Base-by-base conservation (phyloP, 2,888 invertebrate genomes). In the Ophion costatus region DNA sequence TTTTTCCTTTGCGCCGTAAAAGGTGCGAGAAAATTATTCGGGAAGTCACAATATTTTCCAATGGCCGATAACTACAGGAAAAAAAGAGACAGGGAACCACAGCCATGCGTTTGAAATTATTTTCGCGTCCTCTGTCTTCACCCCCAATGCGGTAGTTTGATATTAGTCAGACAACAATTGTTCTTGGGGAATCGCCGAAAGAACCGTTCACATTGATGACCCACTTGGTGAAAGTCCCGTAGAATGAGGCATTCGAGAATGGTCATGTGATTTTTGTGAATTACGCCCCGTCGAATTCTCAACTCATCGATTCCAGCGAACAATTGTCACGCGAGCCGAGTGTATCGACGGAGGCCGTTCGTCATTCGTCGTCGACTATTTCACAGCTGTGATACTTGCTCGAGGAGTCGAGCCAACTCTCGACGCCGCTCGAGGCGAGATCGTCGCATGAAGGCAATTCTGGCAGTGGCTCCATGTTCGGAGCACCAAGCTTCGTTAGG, bases 341-440 rank as follows among this genome's bases (percentile, higher is more conserved):
- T 63, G 85, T 82, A 82, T 83, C 79, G 86, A 82, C 73, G 74
- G 85, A 85, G 80, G 85, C 80, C 24, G 80, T 87, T 78, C 87
- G 89, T 81, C 95, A 95, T 87, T 95, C 95, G 82, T 95, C 95
- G 88, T 96, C 96, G 0, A 96, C 96, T 17, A 96, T 95, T 93
- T 97, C 96, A 89, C 96, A 96, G 91, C 96, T 96, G 91, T 97
- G 96, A 91, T 96, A 97, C 90, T 96, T 97, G 57, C 96, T 96
- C 81, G 96, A 96, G 0, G 96, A 96, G 89, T 97, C 97, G 24
- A 96, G 94, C 94, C 96, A 96, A 90, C 96, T 96, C 90, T 96
- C 96, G 0, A 96, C 96, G 7, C 95, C 95, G 81, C 94, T 95
- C 67, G 95, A 95, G 0, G 96, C 96, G 20, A 96, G 93, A 88